Evolutionary conservation across 1,140 invertebrate species (phyloP).

Genomic region (Danaus melanippus): DNA sequence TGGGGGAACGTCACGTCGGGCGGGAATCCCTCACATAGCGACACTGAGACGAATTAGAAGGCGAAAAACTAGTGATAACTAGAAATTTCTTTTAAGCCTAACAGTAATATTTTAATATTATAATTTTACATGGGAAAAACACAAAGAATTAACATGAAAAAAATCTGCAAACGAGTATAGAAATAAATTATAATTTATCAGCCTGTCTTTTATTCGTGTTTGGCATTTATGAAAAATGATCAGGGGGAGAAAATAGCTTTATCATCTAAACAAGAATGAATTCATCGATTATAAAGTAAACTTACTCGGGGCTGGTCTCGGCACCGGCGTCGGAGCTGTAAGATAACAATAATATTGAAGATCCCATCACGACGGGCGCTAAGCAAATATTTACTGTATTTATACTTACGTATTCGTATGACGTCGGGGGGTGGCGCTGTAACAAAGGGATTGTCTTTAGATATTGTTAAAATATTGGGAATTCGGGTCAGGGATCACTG

Average conservation of each 20-base stretch:
- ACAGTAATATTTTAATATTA: too few species aligned
- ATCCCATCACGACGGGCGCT: conserved; percentile 1
- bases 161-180: not conserved
- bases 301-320: conserved; percentile 3
- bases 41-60: conserved; percentile 1
- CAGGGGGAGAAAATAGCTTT: too few species aligned
- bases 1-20: conserved; percentile 18
- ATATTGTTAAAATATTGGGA: too few species aligned
- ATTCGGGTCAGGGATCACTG: too few species aligned
- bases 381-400: conserved; percentile 11
- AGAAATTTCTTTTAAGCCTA: too few species aligned
- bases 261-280: too few species aligned
- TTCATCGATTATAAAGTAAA: not conserved
- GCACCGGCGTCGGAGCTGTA: conserved; percentile 9
- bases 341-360: conserved; percentile 8
- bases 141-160: too few species aligned
- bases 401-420: conserved; percentile 24
- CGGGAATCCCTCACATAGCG: conserved; percentile 14
- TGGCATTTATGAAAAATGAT: not conserved
- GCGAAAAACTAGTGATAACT: too few species aligned
- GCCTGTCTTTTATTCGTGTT: not conserved
- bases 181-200: conserved; percentile 5
- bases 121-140: too few species aligned
- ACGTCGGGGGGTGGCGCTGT: conserved; percentile 18
- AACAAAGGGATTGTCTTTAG: conserved; percentile 12